Evolutionary conservation across 2,888 invertebrate genomes (phyloP), one percentile per base, ranked within the genome.

Genomic region (Agrotis exclamationis): DNA sequence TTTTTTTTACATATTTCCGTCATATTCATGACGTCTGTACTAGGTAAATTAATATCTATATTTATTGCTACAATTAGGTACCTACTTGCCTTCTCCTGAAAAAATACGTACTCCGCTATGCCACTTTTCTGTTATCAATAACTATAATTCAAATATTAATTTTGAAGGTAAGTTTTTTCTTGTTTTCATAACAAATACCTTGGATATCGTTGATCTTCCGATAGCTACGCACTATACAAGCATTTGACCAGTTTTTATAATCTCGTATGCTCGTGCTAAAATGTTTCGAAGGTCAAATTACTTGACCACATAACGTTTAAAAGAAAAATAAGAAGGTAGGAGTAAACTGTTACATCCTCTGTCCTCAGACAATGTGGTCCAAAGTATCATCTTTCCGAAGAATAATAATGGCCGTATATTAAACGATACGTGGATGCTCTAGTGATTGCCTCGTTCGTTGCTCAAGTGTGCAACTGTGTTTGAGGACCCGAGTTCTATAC

Each of bases 291-390:
- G 83, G 80, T 77, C 70, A 70, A 74, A 71, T 74, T 65, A 83
- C 64, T 82, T 80, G 74, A 59, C 51, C 54, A 77, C 66, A 83
- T 47, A 76, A 44, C 67, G 59, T 62, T 69, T 70, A 39, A 58
- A 48, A 69, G 59, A 66, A 68, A 77, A 74, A 74, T 68, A 74
- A 64, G 47, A 50, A 64, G 48, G 39, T 76, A 57, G 57, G 28
- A 58, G 83, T 66, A 83, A 82, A 83, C 65, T 82, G 83, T 63
- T 74, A 83, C 47, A 80, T 83, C 74, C 73, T 73, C 22, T 39
- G 76, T 22, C 22, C 18, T 53, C 67, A 66, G 67, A 68, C 28
- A 54, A 79, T 56, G 54, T 33, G 53, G 74, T 77, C 44, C 70
- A 80, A 79, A 79, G 79, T 79, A 33, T 5, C 5, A n/a, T n/a